phyloP scores from a whole-genome alignment of 64 coral and sea anemone species.

The Cladopsammia gracilis region DNA sequence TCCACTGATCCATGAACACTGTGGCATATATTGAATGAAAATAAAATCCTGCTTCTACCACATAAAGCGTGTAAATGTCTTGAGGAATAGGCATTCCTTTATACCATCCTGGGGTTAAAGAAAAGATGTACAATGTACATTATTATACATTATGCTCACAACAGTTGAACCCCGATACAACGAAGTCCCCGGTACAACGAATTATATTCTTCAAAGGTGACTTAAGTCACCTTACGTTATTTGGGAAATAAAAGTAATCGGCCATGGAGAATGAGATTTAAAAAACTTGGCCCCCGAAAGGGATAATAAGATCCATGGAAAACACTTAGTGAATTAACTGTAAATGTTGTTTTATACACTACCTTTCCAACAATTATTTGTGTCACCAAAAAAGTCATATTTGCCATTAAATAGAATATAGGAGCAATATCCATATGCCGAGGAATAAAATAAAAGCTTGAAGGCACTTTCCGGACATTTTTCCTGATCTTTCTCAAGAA shows the following conservation, averaged over 20 bases:
- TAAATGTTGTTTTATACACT: not conserved
- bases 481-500: slow-evolving; percentile 80
- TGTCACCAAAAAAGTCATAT: slow-evolving; percentile 72
- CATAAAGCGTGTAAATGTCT: slow-evolving; percentile 93
- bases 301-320: no score
- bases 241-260: no score
- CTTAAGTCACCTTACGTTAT: no score
- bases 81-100: slow-evolving; percentile 67
- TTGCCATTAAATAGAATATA: slow-evolving; percentile 76
- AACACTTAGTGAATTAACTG: no score
- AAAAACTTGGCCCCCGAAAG: no score
- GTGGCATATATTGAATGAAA: slow-evolving; percentile 96
- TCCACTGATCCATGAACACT: slow-evolving; percentile 94
- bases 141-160: no score
- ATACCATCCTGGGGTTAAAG: slow-evolving; percentile 63
- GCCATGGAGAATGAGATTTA: no score
- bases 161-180: no score
- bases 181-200: no score
- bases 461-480: slow-evolving; percentile 94
- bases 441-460: slow-evolving; percentile 86
- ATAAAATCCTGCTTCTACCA: slow-evolving; percentile 91
- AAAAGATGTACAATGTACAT: no score
- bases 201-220: no score
- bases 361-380: slow-evolving; percentile 89
- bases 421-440: slow-evolving; percentile 63